These are phyloP conservation scores for Pheosia gnoma DNA, from an alignment of 2,888 invertebrate species.

Conservation along the genomic window DNA sequence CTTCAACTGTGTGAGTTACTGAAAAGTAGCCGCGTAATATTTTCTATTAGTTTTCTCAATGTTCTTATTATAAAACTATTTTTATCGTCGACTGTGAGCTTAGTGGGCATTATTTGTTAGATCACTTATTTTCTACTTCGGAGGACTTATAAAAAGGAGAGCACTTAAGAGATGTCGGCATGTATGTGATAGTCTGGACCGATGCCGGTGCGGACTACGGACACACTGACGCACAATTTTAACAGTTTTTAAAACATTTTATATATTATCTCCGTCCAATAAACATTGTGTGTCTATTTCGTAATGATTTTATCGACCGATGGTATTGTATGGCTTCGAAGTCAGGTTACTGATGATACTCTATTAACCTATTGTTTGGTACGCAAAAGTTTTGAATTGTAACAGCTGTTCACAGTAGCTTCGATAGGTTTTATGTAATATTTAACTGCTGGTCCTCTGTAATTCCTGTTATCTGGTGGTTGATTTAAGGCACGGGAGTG, in stretches of 20 bases:
- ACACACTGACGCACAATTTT: conserved; percentile 72
- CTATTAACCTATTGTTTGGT: conserved; percentile 26
- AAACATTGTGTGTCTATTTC: conserved; percentile 59
- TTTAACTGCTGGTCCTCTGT: conserved; percentile 22
- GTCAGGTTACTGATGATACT: conserved; percentile 19
- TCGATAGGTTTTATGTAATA: conserved; percentile 27
- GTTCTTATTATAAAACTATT: conserved; percentile 39
- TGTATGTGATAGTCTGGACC: conserved; percentile 19
- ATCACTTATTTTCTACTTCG: conserved; percentile 50
- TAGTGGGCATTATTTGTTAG: conserved; percentile 71
- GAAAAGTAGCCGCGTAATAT: conserved; percentile 37
- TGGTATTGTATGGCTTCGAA: conserved; percentile 35
- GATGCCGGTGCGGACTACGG: conserved; percentile 21
- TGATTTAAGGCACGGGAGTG: conserved; percentile 21
- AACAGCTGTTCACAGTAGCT: conserved; percentile 31
- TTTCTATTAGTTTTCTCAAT: conserved; percentile 42
- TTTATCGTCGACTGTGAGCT: conserved; percentile 61
- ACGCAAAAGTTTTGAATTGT: conserved; percentile 31
- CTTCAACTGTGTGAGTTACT: conserved; percentile 40
- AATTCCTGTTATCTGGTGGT: conserved; percentile 26
- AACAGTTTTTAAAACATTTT: conserved; percentile 62
- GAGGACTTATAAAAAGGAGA: conserved; percentile 42
- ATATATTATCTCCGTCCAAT: conserved; percentile 75
- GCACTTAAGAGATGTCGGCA: conserved; percentile 30
- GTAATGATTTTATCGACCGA: conserved; percentile 48